A percentile compares a stretch with the other conserved stretches of the same genome.
These are phyloP conservation scores for Danionella cerebrum DNA, from an alignment of 2,113 vertebrate species.

Conservation along the genomic window DNA sequence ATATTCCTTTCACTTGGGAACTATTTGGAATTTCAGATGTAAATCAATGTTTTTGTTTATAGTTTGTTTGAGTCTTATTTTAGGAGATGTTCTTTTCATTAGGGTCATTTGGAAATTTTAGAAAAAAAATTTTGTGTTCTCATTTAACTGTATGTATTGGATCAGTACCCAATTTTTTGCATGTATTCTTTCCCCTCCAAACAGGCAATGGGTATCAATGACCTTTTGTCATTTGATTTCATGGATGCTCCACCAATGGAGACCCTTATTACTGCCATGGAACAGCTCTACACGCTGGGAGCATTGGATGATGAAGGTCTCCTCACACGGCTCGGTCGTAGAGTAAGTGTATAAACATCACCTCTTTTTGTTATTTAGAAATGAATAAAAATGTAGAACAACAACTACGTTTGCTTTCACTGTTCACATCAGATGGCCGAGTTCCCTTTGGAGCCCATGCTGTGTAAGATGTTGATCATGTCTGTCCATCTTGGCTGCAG, in stretches of 20 bases:
- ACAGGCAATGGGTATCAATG: constrained; percentile 98
- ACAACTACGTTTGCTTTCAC: background rate
- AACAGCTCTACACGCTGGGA: constrained; percentile 93
- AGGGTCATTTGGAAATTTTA: no score
- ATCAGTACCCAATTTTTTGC: no score
- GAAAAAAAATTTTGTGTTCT: no score
- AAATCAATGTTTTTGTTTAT: no score
- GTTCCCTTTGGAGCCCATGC: constrained; percentile 95
- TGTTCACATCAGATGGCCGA: constrained; percentile 82
- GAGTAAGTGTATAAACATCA: constrained; percentile 68
- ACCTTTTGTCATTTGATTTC: constrained; percentile 95
- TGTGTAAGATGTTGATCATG: constrained; percentile 99
- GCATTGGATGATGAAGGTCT: constrained; percentile 93
- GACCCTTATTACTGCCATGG: constrained; percentile 97
- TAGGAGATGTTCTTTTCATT: no score
- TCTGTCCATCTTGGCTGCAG: constrained; percentile 95
- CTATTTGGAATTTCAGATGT: no score
- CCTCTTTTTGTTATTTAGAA: background rate
- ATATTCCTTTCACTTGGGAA: no score
- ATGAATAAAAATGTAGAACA: background rate
- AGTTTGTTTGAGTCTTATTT: no score
- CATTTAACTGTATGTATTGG: no score
- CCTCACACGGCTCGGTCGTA: constrained; percentile 86
- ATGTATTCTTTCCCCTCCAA: background rate
- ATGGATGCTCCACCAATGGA: constrained; percentile 99